phyloP scores from a whole-genome alignment of 2,113 vertebrate genomes.

The Sapajus apella region DNA sequence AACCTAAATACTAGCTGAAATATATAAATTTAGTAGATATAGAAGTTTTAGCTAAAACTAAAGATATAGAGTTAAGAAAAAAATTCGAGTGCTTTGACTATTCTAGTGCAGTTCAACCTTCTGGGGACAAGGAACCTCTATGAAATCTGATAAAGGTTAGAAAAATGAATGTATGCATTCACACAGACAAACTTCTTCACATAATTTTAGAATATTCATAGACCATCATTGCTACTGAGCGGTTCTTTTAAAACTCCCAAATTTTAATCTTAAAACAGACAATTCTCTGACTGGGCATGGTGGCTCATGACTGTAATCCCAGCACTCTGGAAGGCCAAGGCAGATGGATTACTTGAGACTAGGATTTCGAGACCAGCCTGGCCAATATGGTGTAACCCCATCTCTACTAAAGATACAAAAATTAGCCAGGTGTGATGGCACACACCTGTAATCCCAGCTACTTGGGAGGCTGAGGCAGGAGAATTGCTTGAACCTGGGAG shows the following conservation, averaged over 20 bases:
- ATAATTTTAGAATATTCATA: slow-evolving; percentile 1
- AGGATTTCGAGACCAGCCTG: too few species aligned
- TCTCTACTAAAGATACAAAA: too few species aligned
- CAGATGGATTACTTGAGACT: too few species aligned
- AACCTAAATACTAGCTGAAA: background rate
- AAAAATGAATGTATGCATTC: background rate
- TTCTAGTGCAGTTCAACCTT: background rate
- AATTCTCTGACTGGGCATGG: background rate
- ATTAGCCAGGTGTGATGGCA: too few species aligned
- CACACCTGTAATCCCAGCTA: too few species aligned
- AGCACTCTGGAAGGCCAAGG: too few species aligned
- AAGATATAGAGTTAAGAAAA: slow-evolving; percentile 38
- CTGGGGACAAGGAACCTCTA: background rate
- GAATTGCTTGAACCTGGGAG: too few species aligned
- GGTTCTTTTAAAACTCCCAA: slow-evolving; percentile 2
- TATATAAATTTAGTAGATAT: background rate
- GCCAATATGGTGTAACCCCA: too few species aligned
- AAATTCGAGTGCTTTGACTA: slow-evolving; percentile 23
- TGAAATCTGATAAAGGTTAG: background rate
- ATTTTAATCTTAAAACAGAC: slow-evolving; percentile 37
- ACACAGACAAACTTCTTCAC: background rate
- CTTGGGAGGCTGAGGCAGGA: too few species aligned
- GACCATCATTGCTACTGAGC: background rate
- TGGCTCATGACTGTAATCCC: too few species aligned
- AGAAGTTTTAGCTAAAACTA: background rate